Conservation (phyloP, 2,888 invertebrate genomes). For the Harpalus rubripes region DNA sequence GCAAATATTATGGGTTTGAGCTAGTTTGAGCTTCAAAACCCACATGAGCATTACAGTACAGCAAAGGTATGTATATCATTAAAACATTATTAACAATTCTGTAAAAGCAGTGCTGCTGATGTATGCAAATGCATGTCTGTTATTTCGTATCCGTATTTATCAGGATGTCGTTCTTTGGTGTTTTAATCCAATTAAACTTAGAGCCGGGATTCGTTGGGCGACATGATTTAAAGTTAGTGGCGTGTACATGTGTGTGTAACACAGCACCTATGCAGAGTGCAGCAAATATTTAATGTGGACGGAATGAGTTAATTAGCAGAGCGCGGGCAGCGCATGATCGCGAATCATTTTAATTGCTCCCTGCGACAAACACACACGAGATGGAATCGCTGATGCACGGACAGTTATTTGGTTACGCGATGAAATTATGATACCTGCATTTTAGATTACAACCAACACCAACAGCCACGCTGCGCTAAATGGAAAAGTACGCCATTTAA, state of each 20-base stretch:
- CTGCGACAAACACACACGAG: slow-evolving; percentile 48
- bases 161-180: not conserved
- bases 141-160: not conserved
- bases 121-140: too few species aligned
- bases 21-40: too few species aligned
- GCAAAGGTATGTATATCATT: too few species aligned
- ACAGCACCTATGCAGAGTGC: slow-evolving; percentile 35
- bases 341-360: slow-evolving; percentile 62
- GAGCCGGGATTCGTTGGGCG: not conserved
- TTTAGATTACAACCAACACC: not conserved
- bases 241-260: not conserved
- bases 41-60: too few species aligned
- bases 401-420: not conserved
- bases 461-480: too few species aligned
- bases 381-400: slow-evolving; percentile 35
- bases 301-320: slow-evolving; percentile 68
- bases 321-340: slow-evolving; percentile 51
- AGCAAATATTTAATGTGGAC: slow-evolving; percentile 68
- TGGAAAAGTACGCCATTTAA: too few species aligned
- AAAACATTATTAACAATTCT: too few species aligned
- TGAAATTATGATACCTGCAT: slow-evolving; percentile 2
- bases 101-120: too few species aligned
- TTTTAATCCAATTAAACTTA: slow-evolving; percentile 1
- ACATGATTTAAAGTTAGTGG: not conserved
- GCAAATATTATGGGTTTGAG: too few species aligned